Percentiles rank a stretch among this genome's conserved stretches.
Conservation (phyloP, 2,797 vertebrate species). For the Picus viridis region DNA sequence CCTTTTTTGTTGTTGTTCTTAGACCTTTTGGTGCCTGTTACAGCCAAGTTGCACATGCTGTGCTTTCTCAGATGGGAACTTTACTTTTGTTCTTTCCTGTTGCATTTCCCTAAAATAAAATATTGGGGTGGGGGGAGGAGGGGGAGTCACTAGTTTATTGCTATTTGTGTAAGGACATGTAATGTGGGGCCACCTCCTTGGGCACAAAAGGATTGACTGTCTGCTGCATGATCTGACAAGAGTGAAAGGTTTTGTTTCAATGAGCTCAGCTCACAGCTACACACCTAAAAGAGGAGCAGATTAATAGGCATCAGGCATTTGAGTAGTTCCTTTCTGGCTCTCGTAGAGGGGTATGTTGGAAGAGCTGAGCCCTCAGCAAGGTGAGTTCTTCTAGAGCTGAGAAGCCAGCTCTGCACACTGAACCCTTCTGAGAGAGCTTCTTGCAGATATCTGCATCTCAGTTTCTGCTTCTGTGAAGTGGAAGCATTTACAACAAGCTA, state of each 20-base stretch:
- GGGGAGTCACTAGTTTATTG: neutral
- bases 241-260: constrained; percentile 50
- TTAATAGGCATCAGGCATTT: constrained; percentile 46
- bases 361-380: constrained; percentile 9
- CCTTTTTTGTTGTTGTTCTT: constrained; percentile 40
- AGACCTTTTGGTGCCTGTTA: constrained; percentile 48
- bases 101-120: constrained; percentile 51
- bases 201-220: constrained; percentile 5
- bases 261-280: constrained; percentile 34
- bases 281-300: constrained; percentile 9
- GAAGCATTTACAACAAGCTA: neutral
- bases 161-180: constrained; percentile 28
- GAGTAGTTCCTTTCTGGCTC: constrained; percentile 40
- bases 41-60: constrained; percentile 31
- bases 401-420: neutral
- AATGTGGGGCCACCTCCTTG: neutral
- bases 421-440: neutral
- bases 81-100: constrained; percentile 44
- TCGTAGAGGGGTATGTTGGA: constrained; percentile 28
- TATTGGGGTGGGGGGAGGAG: fast-evolving
- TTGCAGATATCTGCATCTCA: neutral
- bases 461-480: constrained; percentile 1
- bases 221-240: constrained; percentile 29
- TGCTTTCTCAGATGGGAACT: constrained; percentile 36
- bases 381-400: constrained; percentile 9